A percentile compares a stretch with the other conserved stretches of the same genome.
Conservation (phyloP, 2,113 vertebrate species). For the Phalacrocorax carbo region DNA sequence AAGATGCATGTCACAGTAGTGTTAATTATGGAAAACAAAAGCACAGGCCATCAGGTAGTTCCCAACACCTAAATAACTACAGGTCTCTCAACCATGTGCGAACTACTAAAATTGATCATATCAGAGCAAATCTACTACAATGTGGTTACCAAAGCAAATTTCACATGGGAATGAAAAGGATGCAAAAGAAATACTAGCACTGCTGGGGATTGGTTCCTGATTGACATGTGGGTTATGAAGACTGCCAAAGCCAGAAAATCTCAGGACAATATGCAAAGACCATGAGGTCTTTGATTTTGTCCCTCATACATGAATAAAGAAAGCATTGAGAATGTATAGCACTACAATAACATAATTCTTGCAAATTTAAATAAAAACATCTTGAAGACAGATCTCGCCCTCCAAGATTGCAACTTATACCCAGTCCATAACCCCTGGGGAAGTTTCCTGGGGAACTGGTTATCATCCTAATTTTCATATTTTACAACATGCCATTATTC, state of each 20-base stretch:
- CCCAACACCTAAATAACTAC: neutral
- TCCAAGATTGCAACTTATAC: neutral
- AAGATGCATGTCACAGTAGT: neutral
- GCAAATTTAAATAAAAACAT: neutral
- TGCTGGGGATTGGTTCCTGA: neutral
- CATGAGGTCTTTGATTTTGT: neutral
- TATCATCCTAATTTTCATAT: neutral
- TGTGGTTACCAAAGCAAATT: neutral
- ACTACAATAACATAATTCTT: neutral
- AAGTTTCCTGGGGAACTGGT: neutral
- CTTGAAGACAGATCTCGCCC: neutral
- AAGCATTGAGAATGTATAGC: neutral
- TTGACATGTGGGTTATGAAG: neutral
- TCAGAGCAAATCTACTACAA: neutral
- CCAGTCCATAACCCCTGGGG: neutral
- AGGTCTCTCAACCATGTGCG: neutral
- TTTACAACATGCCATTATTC: neutral
- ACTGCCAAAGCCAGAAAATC: neutral
- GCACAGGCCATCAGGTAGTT: neutral
- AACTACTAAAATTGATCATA: neutral
- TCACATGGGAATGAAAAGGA: neutral
- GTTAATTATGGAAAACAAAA: neutral
- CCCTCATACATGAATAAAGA: neutral
- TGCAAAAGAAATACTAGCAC: neutral
- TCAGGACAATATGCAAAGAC: neutral